Conservation (phyloP, 2,797 vertebrate species). For the Podargus strigoides region DNA sequence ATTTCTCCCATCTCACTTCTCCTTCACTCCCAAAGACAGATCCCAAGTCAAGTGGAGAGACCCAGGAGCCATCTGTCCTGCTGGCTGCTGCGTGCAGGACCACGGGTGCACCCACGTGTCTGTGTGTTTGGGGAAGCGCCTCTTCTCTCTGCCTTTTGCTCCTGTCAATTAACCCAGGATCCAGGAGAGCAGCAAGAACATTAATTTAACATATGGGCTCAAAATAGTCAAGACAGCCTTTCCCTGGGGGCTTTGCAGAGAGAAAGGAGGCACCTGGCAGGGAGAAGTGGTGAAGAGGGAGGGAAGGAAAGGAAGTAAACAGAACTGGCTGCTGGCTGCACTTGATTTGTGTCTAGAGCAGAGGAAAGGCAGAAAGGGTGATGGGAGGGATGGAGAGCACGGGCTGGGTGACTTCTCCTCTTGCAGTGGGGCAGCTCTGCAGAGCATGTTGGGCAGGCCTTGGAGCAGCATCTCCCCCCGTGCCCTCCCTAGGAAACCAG, state of each 20-base stretch:
- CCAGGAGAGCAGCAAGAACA: neutral
- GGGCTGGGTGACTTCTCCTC: neutral
- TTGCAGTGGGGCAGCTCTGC: neutral
- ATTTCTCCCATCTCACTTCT: neutral
- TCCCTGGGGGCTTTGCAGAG: neutral
- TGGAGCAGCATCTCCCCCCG: neutral
- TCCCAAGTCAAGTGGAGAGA: neutral
- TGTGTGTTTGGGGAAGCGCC: neutral
- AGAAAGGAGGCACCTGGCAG: neutral
- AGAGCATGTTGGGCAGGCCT: neutral
- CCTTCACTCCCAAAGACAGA: neutral
- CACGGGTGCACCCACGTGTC: accelerated
- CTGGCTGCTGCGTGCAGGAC: neutral
- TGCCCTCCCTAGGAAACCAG: accelerated
- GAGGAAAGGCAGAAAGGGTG: neutral
- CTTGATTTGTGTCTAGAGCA: accelerated
- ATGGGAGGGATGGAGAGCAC: neutral
- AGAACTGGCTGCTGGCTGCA: neutral
- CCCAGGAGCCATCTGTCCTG: neutral
- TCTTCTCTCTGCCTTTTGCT: neutral
- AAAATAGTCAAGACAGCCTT: neutral
- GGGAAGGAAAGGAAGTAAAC: neutral
- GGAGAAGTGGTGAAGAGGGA: neutral
- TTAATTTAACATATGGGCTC: neutral
- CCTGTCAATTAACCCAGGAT: neutral